Percentiles rank a stretch among this genome's conserved stretches.
Evolutionary conservation across 1,140 invertebrate species (phyloP).

Genomic region (Drosophila truncata): DNA sequence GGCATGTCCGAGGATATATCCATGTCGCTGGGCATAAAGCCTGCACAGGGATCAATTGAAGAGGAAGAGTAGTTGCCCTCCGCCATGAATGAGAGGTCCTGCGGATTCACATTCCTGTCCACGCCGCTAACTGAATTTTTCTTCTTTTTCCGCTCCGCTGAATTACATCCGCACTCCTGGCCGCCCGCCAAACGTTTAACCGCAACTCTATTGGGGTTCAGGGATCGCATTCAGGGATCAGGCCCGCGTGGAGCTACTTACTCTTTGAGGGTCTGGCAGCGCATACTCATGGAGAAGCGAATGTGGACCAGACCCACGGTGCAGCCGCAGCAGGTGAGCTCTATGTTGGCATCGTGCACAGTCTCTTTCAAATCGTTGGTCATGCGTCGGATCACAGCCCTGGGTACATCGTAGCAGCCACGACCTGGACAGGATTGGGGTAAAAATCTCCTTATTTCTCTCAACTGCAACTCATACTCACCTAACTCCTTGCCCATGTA

Average conservation of each 20-base stretch:
- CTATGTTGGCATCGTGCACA: slow-evolving; percentile 53
- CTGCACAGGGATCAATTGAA: slow-evolving; percentile 52
- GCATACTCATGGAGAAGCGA: slow-evolving; percentile 56
- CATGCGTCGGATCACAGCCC: slow-evolving; percentile 39
- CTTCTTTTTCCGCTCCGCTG: background rate
- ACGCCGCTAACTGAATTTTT: background rate
- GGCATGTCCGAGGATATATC: background rate
- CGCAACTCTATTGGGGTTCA: slow-evolving; percentile 73
- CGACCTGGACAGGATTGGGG: slow-evolving; percentile 26
- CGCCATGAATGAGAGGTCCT: slow-evolving; percentile 10
- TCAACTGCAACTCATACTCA: background rate
- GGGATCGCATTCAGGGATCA: slow-evolving; percentile 57
- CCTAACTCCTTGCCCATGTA: slow-evolving; percentile 64
- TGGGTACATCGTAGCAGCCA: slow-evolving; percentile 54
- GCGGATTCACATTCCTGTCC: slow-evolving; percentile 24
- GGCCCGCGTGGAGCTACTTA: slow-evolving; percentile 60
- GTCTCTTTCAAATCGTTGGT: slow-evolving; percentile 23
- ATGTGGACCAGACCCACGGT: slow-evolving; percentile 60
- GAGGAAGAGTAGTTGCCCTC: slow-evolving; percentile 14
- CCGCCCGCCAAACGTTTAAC: slow-evolving; percentile 24
- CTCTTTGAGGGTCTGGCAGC: slow-evolving; percentile 49
- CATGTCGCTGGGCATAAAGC: slow-evolving; percentile 28
- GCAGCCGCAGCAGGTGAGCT: slow-evolving; percentile 66
- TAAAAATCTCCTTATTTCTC: background rate
- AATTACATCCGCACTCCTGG: background rate